These are phyloP conservation scores for Lepisosteus osseus DNA, from an alignment of 2,113 vertebrate species.

Conservation along the genomic window DNA sequence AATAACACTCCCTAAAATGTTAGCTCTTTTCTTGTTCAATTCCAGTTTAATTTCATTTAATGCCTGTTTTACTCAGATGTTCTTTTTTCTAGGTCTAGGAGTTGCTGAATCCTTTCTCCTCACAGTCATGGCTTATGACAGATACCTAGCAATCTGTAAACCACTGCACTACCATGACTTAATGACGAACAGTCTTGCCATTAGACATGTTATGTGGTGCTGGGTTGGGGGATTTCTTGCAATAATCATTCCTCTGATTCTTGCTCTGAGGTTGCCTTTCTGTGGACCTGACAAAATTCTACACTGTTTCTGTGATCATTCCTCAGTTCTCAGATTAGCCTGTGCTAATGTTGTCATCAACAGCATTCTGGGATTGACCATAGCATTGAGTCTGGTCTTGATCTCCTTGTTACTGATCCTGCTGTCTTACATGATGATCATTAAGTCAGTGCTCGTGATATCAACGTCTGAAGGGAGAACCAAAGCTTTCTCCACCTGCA, in stretches of 20 bases:
- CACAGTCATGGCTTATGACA: constrained; percentile 49
- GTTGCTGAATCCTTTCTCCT: constrained; percentile 41
- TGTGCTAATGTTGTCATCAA: neutral
- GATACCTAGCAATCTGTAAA: constrained; percentile 47
- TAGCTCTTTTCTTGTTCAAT: constrained; percentile 36
- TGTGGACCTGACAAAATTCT: neutral
- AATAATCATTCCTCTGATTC: constrained; percentile 34
- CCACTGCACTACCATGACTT: constrained; percentile 40
- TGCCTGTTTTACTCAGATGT: constrained; percentile 50
- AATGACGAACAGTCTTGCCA: constrained; percentile 37
- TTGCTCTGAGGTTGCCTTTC: constrained; percentile 37
- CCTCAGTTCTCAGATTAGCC: neutral
- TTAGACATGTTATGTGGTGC: constrained; percentile 30
- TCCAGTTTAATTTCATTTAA: constrained; percentile 32
- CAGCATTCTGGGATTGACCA: neutral
- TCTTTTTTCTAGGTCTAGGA: constrained; percentile 45
- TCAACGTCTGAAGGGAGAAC: neutral
- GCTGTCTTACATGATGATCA: neutral
- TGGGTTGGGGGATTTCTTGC: constrained; percentile 43
- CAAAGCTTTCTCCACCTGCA: neutral
- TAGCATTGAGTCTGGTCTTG: neutral
- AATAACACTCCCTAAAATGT: constrained; percentile 40
- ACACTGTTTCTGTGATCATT: constrained; percentile 5
- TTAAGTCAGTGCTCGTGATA: neutral
- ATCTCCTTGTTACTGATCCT: neutral